Evolutionary conservation across 1,140 invertebrate species (phyloP), one percentile per base, ranked within the genome.

Genomic region (Lordiphosa clarofinis): DNA sequence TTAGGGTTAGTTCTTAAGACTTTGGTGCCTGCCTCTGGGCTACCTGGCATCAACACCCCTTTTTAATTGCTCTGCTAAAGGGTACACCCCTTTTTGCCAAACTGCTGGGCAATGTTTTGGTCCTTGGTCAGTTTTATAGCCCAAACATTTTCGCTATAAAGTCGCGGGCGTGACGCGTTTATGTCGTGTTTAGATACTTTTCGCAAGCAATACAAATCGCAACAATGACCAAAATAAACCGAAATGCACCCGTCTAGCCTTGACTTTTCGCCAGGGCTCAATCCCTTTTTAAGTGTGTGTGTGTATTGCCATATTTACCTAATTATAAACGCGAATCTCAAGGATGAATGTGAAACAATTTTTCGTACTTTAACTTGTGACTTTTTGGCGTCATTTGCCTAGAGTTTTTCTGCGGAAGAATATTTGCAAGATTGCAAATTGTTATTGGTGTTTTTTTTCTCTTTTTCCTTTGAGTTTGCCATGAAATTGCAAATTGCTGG

Each of bases 51-150:
- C 42, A 54, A 59, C 56, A 72, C 70, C 82, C 82, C 57, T 86
- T 86, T 86, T 86, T 86, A 86, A 86, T 86, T 86, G 82, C 63
- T 56, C 76, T 46, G 56, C 75, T 87, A 86, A 86, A 86, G 82
- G 82, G 82, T 86, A 86, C 82, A 86, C 82, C 82, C 76, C 82
- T 86, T 82, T 86, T 86, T 59, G 21, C n/a, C 13, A 33, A 35
- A 35, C n/a, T 42, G 62, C 24, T 56, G 24, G 53, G 39, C 53
- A 61, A 52, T 66, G 65, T 86, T 82, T 78, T 84, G 78, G 79
- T 79, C 78, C 78, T 86, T 81, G 72, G 54, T 31, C 28, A 12
- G 10, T 56, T 55, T 81, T 61, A 53, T 40, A 38, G 19, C 37
- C 11, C 49, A 31, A 28, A 28, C 24, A 28, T 28, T 28, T 28